These are phyloP conservation scores for Seira musarum DNA, from an alignment of 2,888 invertebrate genomes.

Conservation along the genomic window DNA sequence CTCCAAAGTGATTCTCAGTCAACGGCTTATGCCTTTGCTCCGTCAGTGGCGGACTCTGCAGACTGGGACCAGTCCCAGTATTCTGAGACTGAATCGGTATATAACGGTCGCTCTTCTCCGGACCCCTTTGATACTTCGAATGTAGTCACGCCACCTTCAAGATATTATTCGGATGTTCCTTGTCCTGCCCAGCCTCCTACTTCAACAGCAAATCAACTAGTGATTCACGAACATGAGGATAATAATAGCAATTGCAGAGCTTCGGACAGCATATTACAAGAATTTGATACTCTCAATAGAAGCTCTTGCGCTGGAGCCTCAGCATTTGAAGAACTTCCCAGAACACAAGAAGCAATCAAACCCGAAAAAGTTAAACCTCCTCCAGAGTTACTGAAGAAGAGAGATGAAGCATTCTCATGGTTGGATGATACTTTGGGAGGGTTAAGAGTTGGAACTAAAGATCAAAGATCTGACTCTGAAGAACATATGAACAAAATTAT, in stretches of 20 bases:
- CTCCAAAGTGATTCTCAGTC: slow-evolving; percentile 34
- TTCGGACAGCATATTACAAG: slow-evolving; percentile 39
- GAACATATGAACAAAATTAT: slow-evolving; percentile 11
- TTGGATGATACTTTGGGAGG: slow-evolving; percentile 72
- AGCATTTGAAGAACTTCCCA: neutral
- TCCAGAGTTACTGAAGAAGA: slow-evolving; percentile 67
- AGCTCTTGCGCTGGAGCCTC: slow-evolving; percentile 20
- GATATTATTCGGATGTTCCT: slow-evolving; percentile 68
- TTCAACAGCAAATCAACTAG: slow-evolving; percentile 3
- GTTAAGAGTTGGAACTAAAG: slow-evolving; percentile 62
- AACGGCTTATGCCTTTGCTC: slow-evolving; percentile 43
- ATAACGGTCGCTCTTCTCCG: slow-evolving; percentile 69
- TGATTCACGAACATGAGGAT: neutral
- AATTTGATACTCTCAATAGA: slow-evolving; percentile 47
- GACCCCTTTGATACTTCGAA: slow-evolving; percentile 82
- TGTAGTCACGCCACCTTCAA: slow-evolving; percentile 69
- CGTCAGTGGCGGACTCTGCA: slow-evolving; percentile 61
- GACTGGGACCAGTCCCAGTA: slow-evolving; percentile 64
- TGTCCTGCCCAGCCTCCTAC: slow-evolving; percentile 46
- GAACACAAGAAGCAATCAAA: slow-evolving; percentile 30
- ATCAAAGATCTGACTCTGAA: neutral
- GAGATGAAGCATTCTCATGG: slow-evolving; percentile 73
- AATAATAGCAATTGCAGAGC: slow-evolving; percentile 26
- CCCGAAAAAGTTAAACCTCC: slow-evolving; percentile 55
- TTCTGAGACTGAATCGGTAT: slow-evolving; percentile 56